Conservation (phyloP, 2,888 invertebrate species). For the Laothoe populi region DNA sequence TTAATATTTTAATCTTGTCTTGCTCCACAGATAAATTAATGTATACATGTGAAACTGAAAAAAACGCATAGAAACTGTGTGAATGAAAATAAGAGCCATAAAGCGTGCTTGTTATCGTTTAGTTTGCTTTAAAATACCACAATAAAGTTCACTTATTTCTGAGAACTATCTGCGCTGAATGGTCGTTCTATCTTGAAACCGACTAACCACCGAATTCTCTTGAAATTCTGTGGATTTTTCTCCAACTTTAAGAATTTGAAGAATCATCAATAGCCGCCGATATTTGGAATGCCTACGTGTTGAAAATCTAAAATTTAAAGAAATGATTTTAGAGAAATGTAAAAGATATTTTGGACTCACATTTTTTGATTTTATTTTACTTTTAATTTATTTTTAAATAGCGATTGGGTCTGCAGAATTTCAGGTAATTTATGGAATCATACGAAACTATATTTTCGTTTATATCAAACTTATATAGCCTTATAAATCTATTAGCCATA, state of each 20-base stretch:
- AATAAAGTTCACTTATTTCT: conserved; percentile 3
- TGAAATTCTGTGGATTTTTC: not conserved
- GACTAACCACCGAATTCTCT: not conserved
- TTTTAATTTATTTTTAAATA: not conserved
- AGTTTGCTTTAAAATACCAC: not conserved
- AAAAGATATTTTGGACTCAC: not conserved
- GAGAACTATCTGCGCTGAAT: conserved; percentile 7
- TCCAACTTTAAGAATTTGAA: not conserved
- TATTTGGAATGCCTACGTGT: conserved; percentile 16
- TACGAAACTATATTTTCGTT: too few relatives aligned
- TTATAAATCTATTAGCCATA: too few relatives aligned
- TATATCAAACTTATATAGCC: too few relatives aligned
- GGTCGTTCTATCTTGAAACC: not conserved
- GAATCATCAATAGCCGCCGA: conserved; percentile 12
- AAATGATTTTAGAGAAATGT: conserved; percentile 2
- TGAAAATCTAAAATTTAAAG: conserved; percentile 10
- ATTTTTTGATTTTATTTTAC: not conserved
- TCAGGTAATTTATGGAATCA: too few relatives aligned
- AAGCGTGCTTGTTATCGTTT: not conserved
- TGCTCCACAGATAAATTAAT: not conserved
- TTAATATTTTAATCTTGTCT: not conserved
- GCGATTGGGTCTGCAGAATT: not conserved
- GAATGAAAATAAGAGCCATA: not conserved
- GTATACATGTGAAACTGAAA: not conserved
- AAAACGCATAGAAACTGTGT: not conserved